Base-by-base conservation (phyloP, 2,888 invertebrate species). In the Drosophila birchii region DNA sequence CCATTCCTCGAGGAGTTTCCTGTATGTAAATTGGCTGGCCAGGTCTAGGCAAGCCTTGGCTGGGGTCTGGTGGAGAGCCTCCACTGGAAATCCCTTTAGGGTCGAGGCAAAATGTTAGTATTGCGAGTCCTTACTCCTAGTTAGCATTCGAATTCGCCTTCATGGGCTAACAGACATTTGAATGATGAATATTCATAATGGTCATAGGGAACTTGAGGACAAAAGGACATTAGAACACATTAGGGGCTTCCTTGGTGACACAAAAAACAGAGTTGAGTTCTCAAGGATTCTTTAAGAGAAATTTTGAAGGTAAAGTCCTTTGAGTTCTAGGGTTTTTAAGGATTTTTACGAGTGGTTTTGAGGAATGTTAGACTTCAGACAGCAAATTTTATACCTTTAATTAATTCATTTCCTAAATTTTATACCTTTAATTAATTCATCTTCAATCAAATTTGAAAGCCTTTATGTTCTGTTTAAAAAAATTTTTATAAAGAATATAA, bases 21-120 rank as follows among this genome's bases (percentile, higher is more conserved):
- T 87, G 77, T 84, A 84, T 84, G 84, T 57, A 88, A 84, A 84
- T 84, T 80, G 70, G 75, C 70, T 86, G 81, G 84, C 80, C 74
- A 63, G 70, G 83, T 68, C 70, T 60, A 59, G 70, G 54, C 64
- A 76, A 75, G 58, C 75, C 70, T 72, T 75, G 76, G 72, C 75
- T 67, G 75, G 84, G 80, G 75, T 69, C 74, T 78, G 75, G 71
- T 26, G 26, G 26, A 4, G 26, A 4, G 4, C 5, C 26, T 26
- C 5, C 26, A 26, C 5, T 26, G 84, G 62, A 67, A 68, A 76
- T 61, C 74, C 69, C n/a, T 58, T 58, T 83, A 88, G 34, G 73
- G 14, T 79, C 72, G 70, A 38, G 34, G 70, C 64, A 88, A 84
- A 84, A 88, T 76, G 70, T 86, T 84, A 76, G 83, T 88, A 67